These are phyloP conservation scores for Tridacna gigas DNA, from an alignment of 2,888 invertebrate genomes.

Conservation along the genomic window DNA sequence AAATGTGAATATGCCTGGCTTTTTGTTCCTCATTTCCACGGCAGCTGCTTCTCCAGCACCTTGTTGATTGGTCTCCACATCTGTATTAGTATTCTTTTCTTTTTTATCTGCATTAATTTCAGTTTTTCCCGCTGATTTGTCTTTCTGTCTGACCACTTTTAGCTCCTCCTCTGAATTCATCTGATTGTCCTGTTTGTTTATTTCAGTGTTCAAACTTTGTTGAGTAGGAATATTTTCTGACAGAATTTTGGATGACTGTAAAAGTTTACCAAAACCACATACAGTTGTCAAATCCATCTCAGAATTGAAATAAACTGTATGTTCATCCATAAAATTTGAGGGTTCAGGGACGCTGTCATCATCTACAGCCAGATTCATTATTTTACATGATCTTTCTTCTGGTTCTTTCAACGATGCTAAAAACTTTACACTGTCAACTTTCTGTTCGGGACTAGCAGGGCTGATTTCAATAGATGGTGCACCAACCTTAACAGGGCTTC, in stretches of 20 bases:
- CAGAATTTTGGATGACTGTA: slow-evolving; percentile 46
- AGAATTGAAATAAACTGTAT: slow-evolving; percentile 71
- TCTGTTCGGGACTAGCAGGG: slow-evolving; percentile 26
- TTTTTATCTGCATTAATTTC: neutral
- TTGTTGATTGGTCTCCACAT: neutral
- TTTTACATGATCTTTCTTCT: neutral
- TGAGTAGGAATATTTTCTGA: neutral
- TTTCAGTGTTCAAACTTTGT: neutral
- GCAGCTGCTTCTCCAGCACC: neutral
- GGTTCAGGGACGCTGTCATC: slow-evolving; percentile 27
- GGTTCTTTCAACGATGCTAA: slow-evolving; percentile 32
- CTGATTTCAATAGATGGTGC: neutral
- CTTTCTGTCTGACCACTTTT: neutral
- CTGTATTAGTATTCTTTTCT: neutral
- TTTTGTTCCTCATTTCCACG: slow-evolving; percentile 59
- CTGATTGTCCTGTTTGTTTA: neutral
- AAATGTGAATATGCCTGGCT: slow-evolving; percentile 77
- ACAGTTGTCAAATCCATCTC: slow-evolving; percentile 78
- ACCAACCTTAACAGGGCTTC: slow-evolving; percentile 31
- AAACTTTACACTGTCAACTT: slow-evolving; percentile 40
- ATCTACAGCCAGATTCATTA: neutral
- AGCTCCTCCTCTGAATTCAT: neutral
- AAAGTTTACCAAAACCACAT: neutral
- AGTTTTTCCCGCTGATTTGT: neutral
- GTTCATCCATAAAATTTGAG: slow-evolving; percentile 49